phyloP scores from a whole-genome alignment of 2,113 vertebrate genomes.

The Megalops atlanticus region DNA sequence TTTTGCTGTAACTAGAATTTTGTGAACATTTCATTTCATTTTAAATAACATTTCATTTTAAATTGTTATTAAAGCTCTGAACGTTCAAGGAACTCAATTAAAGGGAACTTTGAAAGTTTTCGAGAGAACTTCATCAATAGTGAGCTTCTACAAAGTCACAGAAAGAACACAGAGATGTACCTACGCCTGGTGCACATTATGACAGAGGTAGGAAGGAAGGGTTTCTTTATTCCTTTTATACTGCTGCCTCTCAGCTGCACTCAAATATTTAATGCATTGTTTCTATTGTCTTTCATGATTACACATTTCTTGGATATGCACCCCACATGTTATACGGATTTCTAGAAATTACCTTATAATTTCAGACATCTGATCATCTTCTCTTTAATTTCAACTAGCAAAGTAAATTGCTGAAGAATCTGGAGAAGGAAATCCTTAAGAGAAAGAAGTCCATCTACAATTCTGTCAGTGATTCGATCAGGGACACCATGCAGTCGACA shows the following conservation, averaged over 20 bases:
- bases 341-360: too few species aligned
- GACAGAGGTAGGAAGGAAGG: neutral
- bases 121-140: neutral
- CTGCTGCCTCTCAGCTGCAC: too few species aligned
- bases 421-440: neutral
- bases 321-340: too few species aligned
- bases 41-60: too few species aligned
- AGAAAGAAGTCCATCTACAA: slow-evolving; percentile 15
- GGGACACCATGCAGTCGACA: neutral
- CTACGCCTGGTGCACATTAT: neutral
- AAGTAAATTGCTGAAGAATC: neutral
- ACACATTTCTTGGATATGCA: too few species aligned
- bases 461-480: neutral
- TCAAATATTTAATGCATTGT: neutral
- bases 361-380: too few species aligned
- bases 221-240: too few species aligned
- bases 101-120: neutral
- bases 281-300: too few species aligned
- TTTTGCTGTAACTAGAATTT: neutral
- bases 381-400: neutral
- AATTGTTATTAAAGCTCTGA: neutral
- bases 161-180: neutral
- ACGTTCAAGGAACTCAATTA: neutral
- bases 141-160: neutral
- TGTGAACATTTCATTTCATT: too few species aligned